These are phyloP conservation scores for Notolabrus celidotus DNA, from an alignment of 2,797 vertebrate species.

Conservation along the genomic window DNA sequence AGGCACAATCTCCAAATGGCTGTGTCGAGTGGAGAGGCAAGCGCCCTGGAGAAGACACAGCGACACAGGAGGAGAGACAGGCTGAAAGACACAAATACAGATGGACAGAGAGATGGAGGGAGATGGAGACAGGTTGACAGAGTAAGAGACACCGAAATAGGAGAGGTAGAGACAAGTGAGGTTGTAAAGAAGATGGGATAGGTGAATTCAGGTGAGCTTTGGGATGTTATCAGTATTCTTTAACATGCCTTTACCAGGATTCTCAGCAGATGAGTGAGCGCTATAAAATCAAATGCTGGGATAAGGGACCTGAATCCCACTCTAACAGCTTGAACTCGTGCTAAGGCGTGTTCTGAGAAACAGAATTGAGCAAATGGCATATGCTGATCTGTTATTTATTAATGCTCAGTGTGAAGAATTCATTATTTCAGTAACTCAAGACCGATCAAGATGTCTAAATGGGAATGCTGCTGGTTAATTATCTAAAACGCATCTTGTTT, in stretches of 20 bases:
- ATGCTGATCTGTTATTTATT: slow-evolving; percentile 51
- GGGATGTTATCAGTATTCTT: slow-evolving; percentile 49
- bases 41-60: slow-evolving; percentile 32
- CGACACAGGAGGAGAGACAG: slow-evolving; percentile 32
- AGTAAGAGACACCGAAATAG: slow-evolving; percentile 10
- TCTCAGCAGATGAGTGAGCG: slow-evolving; percentile 31
- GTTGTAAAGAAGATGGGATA: slow-evolving; percentile 29
- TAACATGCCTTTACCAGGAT: slow-evolving; percentile 28
- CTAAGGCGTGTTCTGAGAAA: background rate
- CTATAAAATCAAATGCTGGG: slow-evolving; percentile 1
- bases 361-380: slow-evolving; percentile 37
- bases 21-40: slow-evolving; percentile 49
- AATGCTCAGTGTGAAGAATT: slow-evolving; percentile 45
- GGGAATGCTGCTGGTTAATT: slow-evolving; percentile 51
- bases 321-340: background rate
- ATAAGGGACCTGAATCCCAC: slow-evolving; percentile 2
- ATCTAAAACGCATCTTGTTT: slow-evolving; percentile 48
- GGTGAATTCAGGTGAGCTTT: slow-evolving; percentile 40
- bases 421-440: slow-evolving; percentile 31
- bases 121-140: slow-evolving; percentile 43
- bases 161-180: slow-evolving; percentile 8
- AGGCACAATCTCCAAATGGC: slow-evolving; percentile 80
- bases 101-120: slow-evolving; percentile 41
- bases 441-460: slow-evolving; percentile 49
- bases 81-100: slow-evolving; percentile 39